Conservation (phyloP, 2,113 vertebrate genomes). For the human region GRCh38 chr12:42789001-42789500, state of each 20-base stretch:
- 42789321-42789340: slow-evolving; percentile 19
- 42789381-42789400: slow-evolving; percentile 13
- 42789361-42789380: slow-evolving; percentile 31
- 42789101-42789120: neutral
- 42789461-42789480: neutral
- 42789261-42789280: neutral
- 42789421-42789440: neutral
- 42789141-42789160: neutral
- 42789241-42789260: neutral
- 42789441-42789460: slow-evolving; percentile 23
- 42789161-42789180: neutral
- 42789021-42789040: neutral
- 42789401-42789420: neutral
- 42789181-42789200: neutral
- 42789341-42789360: slow-evolving; percentile 44
- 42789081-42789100: neutral
- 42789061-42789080: neutral
- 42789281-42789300: neutral
- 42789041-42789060: neutral
- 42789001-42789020: neutral
- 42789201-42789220: neutral
- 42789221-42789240: neutral
- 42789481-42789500: neutral
- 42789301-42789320: neutral
- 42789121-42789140: neutral